Evolutionary conservation across 2,888 invertebrate species (phyloP), one percentile per base, ranked within the genome.

Genomic region (Athripsodes cinereus): DNA sequence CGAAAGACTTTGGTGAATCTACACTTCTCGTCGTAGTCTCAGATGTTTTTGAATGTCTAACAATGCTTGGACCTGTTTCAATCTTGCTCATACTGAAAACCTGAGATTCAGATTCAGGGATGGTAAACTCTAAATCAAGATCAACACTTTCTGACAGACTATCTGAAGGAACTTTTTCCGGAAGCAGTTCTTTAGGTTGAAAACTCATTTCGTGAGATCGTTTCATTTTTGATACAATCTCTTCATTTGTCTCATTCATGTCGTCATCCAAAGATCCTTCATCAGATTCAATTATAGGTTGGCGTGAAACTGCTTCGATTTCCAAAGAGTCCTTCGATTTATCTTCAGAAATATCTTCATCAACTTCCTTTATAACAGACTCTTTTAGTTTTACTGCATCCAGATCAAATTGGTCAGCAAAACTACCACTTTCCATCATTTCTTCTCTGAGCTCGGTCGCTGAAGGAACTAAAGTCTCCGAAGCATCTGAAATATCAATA

Each of bases 381-480:
- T 34, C 57, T 58, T 59, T 58, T 6, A 59, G 16, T 53, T 62
- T 62, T 19, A 52, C 22, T 19, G 66, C 60, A 73, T 81, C 70
- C 69, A 73, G 73, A 65, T 79, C 63, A 63, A 79, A 78, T 63
- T 78, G 78, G 68, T 80, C 81, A 13, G 81, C 80, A 50, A 82
- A 81, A 26, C 81, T 82, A 62, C 80, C 80, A 61, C 81, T 80
- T 64, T 85, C 85, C 66, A 85, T 82, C 62, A 88, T 80, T 66
- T 88, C 88, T 66, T 86, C 85, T 68, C 87, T 87, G 52, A 88
- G 73, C 70, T 93, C 93, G 68, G 89, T 86, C 8, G 90, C 88
- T 1, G 96, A 95, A 13, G 95, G 92, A 10, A 97, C 88, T 8
- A 97, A 74, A 1, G 96, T 97, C 75, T 96, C 96, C 1, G 95